These are phyloP conservation scores for Halcyon smyrnensis DNA, from an alignment of 2,797 vertebrate genomes.

Conservation along the genomic window DNA sequence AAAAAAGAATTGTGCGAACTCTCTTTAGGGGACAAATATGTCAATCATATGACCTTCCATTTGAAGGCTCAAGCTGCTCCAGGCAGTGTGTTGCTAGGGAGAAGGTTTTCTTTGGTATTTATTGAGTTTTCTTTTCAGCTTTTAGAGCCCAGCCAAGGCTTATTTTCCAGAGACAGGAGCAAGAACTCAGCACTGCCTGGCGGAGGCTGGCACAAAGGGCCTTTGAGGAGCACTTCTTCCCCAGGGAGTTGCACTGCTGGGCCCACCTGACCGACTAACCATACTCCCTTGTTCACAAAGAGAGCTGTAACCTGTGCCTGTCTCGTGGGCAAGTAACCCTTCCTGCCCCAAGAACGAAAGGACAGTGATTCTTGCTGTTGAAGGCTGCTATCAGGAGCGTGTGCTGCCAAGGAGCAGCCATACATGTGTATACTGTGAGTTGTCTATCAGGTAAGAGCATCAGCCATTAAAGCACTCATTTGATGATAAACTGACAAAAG, in stretches of 20 bases:
- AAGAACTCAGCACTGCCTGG: slow-evolving; percentile 46
- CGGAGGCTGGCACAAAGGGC: slow-evolving; percentile 68
- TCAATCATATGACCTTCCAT: slow-evolving; percentile 69
- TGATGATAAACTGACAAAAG: background rate
- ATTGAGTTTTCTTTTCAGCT: slow-evolving; percentile 55
- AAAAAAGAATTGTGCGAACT: slow-evolving; percentile 46
- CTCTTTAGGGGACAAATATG: slow-evolving; percentile 63
- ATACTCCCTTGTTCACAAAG: background rate
- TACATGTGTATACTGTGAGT: fast-evolving
- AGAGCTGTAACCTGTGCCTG: background rate
- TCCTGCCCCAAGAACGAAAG: background rate
- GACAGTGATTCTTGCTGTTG: fast-evolving
- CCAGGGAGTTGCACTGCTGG: slow-evolving; percentile 23
- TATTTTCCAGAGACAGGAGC: slow-evolving; percentile 32
- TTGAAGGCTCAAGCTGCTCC: slow-evolving; percentile 56
- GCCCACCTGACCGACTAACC: slow-evolving; percentile 54
- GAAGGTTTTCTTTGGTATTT: slow-evolving; percentile 60
- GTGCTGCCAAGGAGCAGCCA: background rate
- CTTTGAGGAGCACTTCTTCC: slow-evolving; percentile 70
- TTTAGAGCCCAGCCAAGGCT: background rate
- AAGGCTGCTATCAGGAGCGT: fast-evolving
- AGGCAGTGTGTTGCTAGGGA: slow-evolving; percentile 71
- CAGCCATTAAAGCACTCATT: background rate
- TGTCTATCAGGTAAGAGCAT: fast-evolving
- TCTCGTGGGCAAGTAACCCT: fast-evolving